Conservation (phyloP, 2,797 vertebrate species). For the Poecile montanus region DNA sequence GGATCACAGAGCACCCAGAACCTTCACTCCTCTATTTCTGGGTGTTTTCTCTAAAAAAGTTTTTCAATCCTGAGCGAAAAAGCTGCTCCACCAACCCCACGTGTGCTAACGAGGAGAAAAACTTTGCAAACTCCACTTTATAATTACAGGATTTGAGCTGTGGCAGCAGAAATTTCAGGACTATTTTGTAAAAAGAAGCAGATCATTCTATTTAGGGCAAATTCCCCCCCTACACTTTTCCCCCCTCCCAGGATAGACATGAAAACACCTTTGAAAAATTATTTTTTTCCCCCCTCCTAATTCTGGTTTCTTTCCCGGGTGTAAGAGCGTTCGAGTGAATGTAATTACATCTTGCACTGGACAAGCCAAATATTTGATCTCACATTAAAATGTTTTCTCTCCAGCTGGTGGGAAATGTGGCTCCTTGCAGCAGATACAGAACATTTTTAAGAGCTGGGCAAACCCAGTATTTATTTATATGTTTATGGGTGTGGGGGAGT, state of each 20-base stretch:
- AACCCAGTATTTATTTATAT: not conserved
- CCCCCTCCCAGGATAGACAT: conserved; percentile 40
- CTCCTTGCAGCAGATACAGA: conserved; percentile 48
- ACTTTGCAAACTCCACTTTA: conserved; percentile 47
- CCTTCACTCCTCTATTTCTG: conserved; percentile 53
- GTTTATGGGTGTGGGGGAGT: not conserved
- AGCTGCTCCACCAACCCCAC: not conserved
- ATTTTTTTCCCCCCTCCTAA: conserved; percentile 51
- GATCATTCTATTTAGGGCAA: conserved; percentile 74
- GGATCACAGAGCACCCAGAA: conserved; percentile 20
- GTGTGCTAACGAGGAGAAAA: conserved; percentile 67
- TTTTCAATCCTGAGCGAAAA: conserved; percentile 12
- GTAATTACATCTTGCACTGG: conserved; percentile 72
- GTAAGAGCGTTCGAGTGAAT: conserved; percentile 24
- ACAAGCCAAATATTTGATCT: conserved; percentile 72
- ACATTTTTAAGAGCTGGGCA: conserved; percentile 27
- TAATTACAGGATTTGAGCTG: conserved; percentile 78
- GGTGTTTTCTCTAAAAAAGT: conserved; percentile 8
- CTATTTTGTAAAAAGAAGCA: conserved; percentile 49
- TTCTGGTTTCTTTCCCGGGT: conserved; percentile 62
- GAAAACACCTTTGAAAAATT: conserved; percentile 72
- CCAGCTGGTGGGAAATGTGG: conserved; percentile 49
- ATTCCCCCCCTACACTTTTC: not conserved
- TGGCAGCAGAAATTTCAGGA: conserved; percentile 65
- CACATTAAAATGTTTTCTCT: conserved; percentile 62